Conservation (phyloP, 2,113 vertebrate genomes). For the Andinoacara biseriatus region DNA sequence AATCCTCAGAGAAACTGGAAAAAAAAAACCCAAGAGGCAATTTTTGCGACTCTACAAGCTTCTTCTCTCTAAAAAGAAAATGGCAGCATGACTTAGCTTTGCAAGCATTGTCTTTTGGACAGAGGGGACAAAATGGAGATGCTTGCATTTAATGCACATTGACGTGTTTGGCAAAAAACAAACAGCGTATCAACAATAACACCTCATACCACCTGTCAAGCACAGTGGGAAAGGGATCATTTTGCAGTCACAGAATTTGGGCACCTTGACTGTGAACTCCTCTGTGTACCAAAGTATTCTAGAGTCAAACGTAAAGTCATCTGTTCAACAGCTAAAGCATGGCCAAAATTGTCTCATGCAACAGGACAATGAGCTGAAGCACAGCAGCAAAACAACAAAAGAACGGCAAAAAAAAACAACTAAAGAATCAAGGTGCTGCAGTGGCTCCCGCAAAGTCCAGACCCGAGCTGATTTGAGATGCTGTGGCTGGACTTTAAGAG, state of each 20-base stretch:
- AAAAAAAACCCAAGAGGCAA: too few species aligned
- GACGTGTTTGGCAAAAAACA: too few species aligned
- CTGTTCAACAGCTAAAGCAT: background rate
- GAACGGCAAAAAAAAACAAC: background rate
- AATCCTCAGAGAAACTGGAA: background rate
- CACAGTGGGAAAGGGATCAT: too few species aligned
- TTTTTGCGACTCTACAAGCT: background rate
- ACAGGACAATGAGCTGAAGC: background rate
- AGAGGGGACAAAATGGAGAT: too few species aligned
- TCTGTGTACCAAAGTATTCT: background rate
- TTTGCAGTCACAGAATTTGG: too few species aligned
- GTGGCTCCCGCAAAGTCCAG: rapidly evolving
- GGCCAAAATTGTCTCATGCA: background rate
- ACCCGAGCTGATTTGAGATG: rapidly evolving
- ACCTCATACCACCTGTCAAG: too few species aligned
- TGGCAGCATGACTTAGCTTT: too few species aligned
- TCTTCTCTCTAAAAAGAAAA: background rate
- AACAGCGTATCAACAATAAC: too few species aligned
- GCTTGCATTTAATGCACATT: too few species aligned
- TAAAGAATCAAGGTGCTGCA: background rate
- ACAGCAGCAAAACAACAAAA: background rate
- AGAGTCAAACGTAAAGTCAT: background rate
- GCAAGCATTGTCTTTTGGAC: too few species aligned
- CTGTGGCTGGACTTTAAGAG: background rate
- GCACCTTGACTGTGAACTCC: too few species aligned